Base-by-base conservation (phyloP, 2,113 vertebrate species). In the Phrynosoma platyrhinos region DNA sequence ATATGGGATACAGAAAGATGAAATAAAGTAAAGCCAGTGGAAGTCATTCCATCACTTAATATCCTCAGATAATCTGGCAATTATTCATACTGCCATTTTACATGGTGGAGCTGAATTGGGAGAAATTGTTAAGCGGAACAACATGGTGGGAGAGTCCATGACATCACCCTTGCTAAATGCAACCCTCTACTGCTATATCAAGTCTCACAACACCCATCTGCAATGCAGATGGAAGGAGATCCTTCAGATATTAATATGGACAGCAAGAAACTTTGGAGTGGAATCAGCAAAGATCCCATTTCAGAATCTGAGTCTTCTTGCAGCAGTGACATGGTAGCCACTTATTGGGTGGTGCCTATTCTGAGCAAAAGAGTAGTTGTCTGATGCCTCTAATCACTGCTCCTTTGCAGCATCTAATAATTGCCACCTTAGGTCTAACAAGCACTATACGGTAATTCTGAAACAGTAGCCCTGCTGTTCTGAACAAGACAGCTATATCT, bases 121-220 rank as follows among this genome's bases (percentile, higher is more conserved):
- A 76, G 40, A 88, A 88, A 83, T 30, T 20, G n/a, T 88, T 66
- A 36, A 68, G n/a, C 25, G 36, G 58, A 62, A 42, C 42, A 88
- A 78, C 58, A 64, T 69, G 58, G 69, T 77, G 62, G 30, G n/a
- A 36, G 7, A 75, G 32, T 21, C 9, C 18, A 30, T 82, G 79
- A 62, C 69, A 82, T 76, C 72, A 30, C 9, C 77, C 9, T 64
- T 66, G n/a, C 52, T 78, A 69, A 30, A 53, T 52, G 47, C 62
- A 83, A 23, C 52, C 40, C 72, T 7, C 52, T n/a, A 25, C 36
- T 32, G 62, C 14, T 76, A 66, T 64, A 20, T 77, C 21, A 83
- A 36, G 30, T 32, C 72, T n/a, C 9, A 88, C n/a, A 66, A 52
- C 8, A 83, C 20, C 71, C 80, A 82, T 88, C 71, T 88, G 87